Conservation (phyloP, 1,140 invertebrate genomes). For the Dufourea novaeangliae region DNA sequence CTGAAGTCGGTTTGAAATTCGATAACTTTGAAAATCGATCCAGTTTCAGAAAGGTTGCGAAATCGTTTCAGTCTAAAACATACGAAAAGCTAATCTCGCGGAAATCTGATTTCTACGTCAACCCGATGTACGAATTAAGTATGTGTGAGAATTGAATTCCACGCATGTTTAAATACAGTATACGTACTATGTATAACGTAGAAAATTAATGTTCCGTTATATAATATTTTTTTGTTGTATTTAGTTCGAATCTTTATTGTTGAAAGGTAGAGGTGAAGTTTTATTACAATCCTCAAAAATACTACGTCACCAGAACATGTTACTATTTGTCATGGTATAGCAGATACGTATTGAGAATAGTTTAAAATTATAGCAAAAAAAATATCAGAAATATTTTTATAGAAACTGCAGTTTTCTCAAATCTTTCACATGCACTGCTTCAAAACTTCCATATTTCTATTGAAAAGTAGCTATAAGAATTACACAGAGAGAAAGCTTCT, state of each 20-base stretch:
- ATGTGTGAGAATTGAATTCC: neutral
- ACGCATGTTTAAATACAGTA: neutral
- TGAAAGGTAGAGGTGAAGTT: too few relatives aligned
- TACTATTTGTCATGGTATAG: too few relatives aligned
- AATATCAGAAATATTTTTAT: neutral
- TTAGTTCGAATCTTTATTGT: too few relatives aligned
- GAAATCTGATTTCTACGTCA: slow-evolving; percentile 35
- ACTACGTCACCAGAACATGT: too few relatives aligned
- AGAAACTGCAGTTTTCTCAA: neutral
- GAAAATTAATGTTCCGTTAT: too few relatives aligned
- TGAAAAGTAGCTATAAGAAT: neutral
- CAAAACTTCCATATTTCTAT: neutral
- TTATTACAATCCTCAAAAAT: too few relatives aligned
- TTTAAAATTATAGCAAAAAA: too few relatives aligned
- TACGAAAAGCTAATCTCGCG: slow-evolving; percentile 34
- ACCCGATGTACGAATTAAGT: neutral
- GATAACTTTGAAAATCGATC: slow-evolving; percentile 68
- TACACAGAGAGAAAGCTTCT: neutral
- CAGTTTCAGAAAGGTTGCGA: slow-evolving; percentile 54
- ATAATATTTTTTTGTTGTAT: too few relatives aligned
- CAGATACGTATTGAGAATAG: too few relatives aligned
- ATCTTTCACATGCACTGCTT: too few relatives aligned
- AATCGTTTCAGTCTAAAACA: slow-evolving; percentile 26
- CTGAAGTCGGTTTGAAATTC: slow-evolving; percentile 57
- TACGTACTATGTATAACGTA: too few relatives aligned